These are phyloP conservation scores for Henricia sp. DNA, from an alignment of 53 echinoderm and acorn worm genomes.

Conservation along the genomic window DNA sequence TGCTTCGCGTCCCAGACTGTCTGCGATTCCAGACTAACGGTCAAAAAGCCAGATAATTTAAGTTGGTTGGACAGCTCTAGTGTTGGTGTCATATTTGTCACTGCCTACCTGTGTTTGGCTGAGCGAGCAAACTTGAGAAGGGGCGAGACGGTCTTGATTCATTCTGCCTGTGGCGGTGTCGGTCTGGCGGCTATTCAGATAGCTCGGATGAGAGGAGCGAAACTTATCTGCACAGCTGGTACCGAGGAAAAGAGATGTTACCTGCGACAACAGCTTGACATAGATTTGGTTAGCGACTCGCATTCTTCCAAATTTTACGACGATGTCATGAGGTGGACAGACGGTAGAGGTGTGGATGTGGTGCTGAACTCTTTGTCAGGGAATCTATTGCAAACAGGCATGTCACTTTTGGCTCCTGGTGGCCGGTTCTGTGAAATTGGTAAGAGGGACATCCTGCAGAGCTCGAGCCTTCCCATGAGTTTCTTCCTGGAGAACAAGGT, in stretches of 20 bases:
- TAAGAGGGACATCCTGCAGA: constrained; percentile 56
- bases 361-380: constrained; percentile 82
- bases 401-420: constrained; percentile 76
- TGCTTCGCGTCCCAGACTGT: constrained; percentile 82
- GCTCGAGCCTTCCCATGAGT: constrained; percentile 69
- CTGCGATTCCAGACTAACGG: constrained; percentile 65
- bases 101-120: constrained; percentile 80
- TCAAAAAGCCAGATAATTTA: constrained; percentile 72
- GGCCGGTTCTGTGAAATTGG: constrained; percentile 83
- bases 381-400: constrained; percentile 71
- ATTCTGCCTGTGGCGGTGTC: constrained; percentile 78
- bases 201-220: constrained; percentile 72
- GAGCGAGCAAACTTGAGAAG: constrained; percentile 75
- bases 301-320: constrained; percentile 62
- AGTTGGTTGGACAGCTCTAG: constrained; percentile 66
- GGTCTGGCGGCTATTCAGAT: constrained; percentile 85
- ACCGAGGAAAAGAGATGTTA: constrained; percentile 42
- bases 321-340: constrained; percentile 70
- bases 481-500: constrained; percentile 77
- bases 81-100: constrained; percentile 72
- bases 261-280: constrained; percentile 56
- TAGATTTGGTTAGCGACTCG: constrained; percentile 59
- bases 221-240: constrained; percentile 74
- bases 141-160: constrained; percentile 82
- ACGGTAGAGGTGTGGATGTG: constrained; percentile 79